These are phyloP conservation scores for Pomphorhynchus laevis DNA, from an alignment of 1,140 invertebrate species.

Conservation along the genomic window DNA sequence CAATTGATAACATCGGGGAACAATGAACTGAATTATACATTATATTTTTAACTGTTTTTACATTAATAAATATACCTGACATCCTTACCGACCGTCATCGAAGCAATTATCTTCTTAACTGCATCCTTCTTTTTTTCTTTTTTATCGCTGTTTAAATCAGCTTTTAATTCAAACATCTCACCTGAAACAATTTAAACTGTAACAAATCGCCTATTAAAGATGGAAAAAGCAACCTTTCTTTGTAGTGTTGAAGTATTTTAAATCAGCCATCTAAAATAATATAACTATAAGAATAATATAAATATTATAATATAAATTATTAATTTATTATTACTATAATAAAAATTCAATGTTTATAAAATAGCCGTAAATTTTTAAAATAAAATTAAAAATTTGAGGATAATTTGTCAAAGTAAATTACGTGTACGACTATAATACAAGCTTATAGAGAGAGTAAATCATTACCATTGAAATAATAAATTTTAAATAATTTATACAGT, in stretches of 20 bases:
- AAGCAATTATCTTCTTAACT: slow-evolving; percentile 98
- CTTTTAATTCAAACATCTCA: slow-evolving; percentile 92
- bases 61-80: slow-evolving; percentile 21
- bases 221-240: slow-evolving; percentile 36
- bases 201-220: not conserved
- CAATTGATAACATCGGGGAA: slow-evolving; percentile 98
- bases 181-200: slow-evolving; percentile 18
- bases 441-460: too few relatives aligned
- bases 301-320: too few relatives aligned
- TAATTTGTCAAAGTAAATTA: too few relatives aligned
- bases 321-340: too few relatives aligned
- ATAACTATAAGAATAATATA: too few relatives aligned
- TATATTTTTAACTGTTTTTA: not conserved
- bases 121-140: slow-evolving; percentile 99
- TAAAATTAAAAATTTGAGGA: too few relatives aligned
- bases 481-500: too few relatives aligned
- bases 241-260: slow-evolving; percentile 96
- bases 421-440: too few relatives aligned
- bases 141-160: slow-evolving; percentile 92
- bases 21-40: slow-evolving; percentile 34
- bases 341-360: too few relatives aligned
- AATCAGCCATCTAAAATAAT: slow-evolving; percentile 52
- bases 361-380: too few relatives aligned
- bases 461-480: too few relatives aligned
- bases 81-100: slow-evolving; percentile 80